Evolutionary conservation across 2,888 invertebrate genomes (phyloP).

Genomic region (Eumacrocentrus americanus): DNA sequence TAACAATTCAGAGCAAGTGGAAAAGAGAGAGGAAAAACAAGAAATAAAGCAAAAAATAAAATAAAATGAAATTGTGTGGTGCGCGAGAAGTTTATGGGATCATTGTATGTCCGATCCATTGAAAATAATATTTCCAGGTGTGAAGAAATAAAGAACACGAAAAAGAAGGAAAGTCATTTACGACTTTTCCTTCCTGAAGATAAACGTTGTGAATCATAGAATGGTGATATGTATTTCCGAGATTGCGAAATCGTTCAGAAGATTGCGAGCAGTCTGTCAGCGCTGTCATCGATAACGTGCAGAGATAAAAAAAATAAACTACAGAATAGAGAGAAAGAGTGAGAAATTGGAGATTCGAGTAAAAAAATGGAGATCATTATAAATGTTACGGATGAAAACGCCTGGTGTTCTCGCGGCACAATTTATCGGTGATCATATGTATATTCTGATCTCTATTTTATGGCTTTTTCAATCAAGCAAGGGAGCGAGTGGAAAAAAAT

Average conservation of each 20-base stretch:
- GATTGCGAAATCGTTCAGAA: constrained; percentile 23
- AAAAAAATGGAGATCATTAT: constrained; percentile 14
- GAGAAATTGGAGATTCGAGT: not conserved
- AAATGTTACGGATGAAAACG: constrained; percentile 11
- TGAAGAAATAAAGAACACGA: no score
- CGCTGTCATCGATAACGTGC: constrained; percentile 9
- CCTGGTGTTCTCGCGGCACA: not conserved
- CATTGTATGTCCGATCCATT: constrained; percentile 7
- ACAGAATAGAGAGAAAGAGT: not conserved
- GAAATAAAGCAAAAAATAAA: not conserved
- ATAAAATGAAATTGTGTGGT: not conserved
- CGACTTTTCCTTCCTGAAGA: not conserved
- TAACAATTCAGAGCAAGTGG: not conserved
- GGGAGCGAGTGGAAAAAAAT: constrained; percentile 1
- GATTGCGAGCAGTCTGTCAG: constrained; percentile 16
- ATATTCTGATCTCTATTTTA: not conserved
- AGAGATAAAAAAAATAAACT: constrained; percentile 10
- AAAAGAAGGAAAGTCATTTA: not conserved
- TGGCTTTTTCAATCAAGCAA: constrained; percentile 5
- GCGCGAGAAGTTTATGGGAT: constrained; percentile 1
- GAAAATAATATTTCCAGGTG: constrained; percentile 21
- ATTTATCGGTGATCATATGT: constrained; percentile 10
- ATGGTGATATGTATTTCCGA: constrained; percentile 21
- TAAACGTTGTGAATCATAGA: constrained; percentile 24
- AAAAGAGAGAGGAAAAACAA: constrained; percentile 1